A percentile compares a stretch with the other conserved stretches of the same genome.
These are phyloP conservation scores for Pedionomus torquatus DNA, from an alignment of 2,113 vertebrate genomes.

Conservation along the genomic window DNA sequence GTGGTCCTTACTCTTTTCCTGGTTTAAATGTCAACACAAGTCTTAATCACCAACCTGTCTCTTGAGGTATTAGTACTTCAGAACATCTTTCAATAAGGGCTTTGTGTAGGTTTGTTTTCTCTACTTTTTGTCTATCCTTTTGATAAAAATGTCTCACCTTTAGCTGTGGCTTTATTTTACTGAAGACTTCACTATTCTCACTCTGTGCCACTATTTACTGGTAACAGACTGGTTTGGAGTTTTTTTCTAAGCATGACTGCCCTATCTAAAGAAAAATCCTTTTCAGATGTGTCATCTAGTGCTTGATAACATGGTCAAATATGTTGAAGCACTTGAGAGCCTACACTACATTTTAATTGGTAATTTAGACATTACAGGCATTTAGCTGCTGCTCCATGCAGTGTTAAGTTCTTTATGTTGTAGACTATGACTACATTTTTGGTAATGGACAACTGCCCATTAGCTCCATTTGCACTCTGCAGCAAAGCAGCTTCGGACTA, in stretches of 20 bases:
- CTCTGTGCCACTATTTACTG: neutral
- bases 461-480: neutral
- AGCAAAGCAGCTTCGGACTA: neutral
- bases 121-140: neutral
- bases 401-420: neutral
- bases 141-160: neutral
- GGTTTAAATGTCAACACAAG: neutral
- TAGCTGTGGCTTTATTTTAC: neutral
- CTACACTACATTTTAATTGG: neutral
- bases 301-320: neutral
- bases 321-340: neutral
- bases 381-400: neutral
- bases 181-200: neutral
- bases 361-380: neutral
- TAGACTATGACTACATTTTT: neutral
- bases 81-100: neutral
- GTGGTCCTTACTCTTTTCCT: neutral
- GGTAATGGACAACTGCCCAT: neutral
- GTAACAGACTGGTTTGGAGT: neutral
- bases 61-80: neutral
- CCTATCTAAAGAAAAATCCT: neutral
- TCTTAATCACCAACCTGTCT: neutral
- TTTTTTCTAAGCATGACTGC: neutral
- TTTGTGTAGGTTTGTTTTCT: neutral
- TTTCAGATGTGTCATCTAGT: neutral